Conservation (phyloP, 2,888 invertebrate species). For the Brassicogethes aeneus region DNA sequence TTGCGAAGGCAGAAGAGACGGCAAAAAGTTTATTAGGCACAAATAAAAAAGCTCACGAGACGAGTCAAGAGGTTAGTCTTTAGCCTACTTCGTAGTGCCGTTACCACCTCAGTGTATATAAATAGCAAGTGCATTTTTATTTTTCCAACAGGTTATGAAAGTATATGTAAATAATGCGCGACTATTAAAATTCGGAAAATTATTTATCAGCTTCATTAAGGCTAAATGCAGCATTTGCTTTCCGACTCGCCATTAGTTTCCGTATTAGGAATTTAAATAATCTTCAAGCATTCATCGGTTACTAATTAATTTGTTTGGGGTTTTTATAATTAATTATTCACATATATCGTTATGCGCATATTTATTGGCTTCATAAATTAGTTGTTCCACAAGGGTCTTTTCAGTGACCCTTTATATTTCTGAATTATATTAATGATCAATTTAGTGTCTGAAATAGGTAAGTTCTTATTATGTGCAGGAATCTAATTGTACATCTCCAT, state of each 20-base stretch:
- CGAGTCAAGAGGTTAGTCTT: constrained; percentile 10
- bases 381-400: no score
- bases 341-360: background rate
- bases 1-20: constrained; percentile 11
- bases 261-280: background rate
- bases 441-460: no score
- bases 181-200: background rate
- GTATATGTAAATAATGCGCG: background rate
- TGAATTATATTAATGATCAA: no score
- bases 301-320: background rate
- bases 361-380: background rate
- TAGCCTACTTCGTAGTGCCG: constrained; percentile 12
- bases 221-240: background rate
- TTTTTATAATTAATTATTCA: background rate
- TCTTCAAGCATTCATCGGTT: background rate
- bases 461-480: no score
- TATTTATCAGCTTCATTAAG: background rate
- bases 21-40: constrained; percentile 3
- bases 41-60: no score
- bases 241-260: background rate
- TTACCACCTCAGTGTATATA: constrained; percentile 1
- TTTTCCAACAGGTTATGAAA: background rate
- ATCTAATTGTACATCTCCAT: no score
- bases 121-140: background rate
- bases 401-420: no score